Evolutionary conservation across 2,888 invertebrate genomes (phyloP), one percentile per base, ranked within the genome.

Genomic region (Agapetus fuscipes): DNA sequence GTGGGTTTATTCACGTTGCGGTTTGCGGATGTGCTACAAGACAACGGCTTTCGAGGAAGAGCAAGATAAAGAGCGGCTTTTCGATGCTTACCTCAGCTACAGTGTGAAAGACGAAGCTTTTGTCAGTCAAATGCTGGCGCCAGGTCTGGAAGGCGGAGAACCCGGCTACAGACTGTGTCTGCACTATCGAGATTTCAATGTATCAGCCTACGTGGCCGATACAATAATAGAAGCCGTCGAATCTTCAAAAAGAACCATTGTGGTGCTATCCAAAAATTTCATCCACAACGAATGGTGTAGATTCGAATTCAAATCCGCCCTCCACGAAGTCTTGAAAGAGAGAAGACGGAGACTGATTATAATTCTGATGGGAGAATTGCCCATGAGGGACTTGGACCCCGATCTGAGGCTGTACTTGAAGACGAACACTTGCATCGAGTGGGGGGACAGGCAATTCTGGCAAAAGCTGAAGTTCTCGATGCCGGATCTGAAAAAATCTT

Each of bases 371-470:
- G 93, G 91, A 35, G 91, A 93, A 56, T 73, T 94, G 52, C 86
- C 89, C 41, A 83, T 84, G 53, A 76, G 86, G 50, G 89, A 91
- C 61, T 77, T 94, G 47, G 94, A 94, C 64, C 80, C 86, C 50
- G 94, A 94, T 63, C 74, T 95, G 58, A 76, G 89, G 52, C 77
- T 88, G 58, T 90, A 90, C 64, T 74, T 95, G 56, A 83, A 91
- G 56, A 85, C 88, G 45, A 88, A 89, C 67, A 88, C 89, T 53
- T 85, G 89, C 61, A 81, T 96, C 57, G 86, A 88, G 61, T 90
- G 88, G 84, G 88, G 88, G 48, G 94, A 96, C 65, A 83, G 87
- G 59, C 81, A 89, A 58, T 96, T 96, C 71, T 96, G 96, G 96
- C 90, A 93, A 59, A 94, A 95, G 66, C 70, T 96, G 48, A 80